These are phyloP conservation scores for Bombylius major DNA, from an alignment of 2,888 invertebrate genomes.

Conservation along the genomic window DNA sequence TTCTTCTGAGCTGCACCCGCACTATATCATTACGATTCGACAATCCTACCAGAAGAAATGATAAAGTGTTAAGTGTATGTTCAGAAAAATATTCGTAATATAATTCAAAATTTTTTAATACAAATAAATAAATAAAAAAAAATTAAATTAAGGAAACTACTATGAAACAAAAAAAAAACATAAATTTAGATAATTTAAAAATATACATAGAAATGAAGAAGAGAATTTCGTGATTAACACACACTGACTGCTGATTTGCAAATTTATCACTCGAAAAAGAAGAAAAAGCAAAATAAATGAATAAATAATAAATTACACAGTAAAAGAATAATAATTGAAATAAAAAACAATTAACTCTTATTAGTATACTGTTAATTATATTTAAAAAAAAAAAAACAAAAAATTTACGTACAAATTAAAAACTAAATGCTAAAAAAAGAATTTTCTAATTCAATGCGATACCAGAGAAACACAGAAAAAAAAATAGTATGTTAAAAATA, in stretches of 20 bases:
- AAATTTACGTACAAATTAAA: not conserved
- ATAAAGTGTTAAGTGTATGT: too few relatives aligned
- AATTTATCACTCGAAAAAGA: not conserved
- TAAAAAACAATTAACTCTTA: not conserved
- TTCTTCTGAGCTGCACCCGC: slow-evolving; percentile 45
- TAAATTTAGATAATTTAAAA: too few relatives aligned
- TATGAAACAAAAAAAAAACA: too few relatives aligned
- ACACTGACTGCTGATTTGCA: too few relatives aligned
- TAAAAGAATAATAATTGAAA: not conserved
- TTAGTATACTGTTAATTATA: not conserved
- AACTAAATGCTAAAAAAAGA: not conserved
- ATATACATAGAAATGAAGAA: too few relatives aligned
- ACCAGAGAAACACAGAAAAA: not conserved
- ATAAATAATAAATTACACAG: slow-evolving; percentile 1
- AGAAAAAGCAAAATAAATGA: slow-evolving; percentile 4
- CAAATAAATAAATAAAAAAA: too few relatives aligned
- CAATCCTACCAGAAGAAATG: too few relatives aligned
- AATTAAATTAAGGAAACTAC: too few relatives aligned
- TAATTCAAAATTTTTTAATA: too few relatives aligned
- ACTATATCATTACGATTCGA: not conserved
- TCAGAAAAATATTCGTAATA: too few relatives aligned
- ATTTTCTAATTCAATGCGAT: slow-evolving; percentile 3
- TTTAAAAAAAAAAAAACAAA: not conserved
- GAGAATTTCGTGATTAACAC: too few relatives aligned
- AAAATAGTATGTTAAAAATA: slow-evolving; percentile 6